Evolutionary conservation across 2,113 vertebrate species (phyloP).

Genomic region (Dasyurus viverrinus): DNA sequence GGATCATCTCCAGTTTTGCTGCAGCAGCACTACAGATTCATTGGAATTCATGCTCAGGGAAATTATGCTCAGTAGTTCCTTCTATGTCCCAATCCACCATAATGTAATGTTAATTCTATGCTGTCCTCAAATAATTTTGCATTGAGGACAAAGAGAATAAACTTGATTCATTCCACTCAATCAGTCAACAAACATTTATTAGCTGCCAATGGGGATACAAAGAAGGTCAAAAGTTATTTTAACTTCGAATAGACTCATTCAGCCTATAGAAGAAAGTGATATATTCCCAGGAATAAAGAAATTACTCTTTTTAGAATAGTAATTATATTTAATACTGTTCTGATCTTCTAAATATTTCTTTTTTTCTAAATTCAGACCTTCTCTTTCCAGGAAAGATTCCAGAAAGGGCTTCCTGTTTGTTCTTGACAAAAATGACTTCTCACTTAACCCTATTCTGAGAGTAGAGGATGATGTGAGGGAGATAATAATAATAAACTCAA

Average conservation of each 20-base stretch:
- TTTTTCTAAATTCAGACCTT: constrained; percentile 21
- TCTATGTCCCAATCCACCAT: neutral
- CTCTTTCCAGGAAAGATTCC: neutral
- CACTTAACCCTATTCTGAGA: neutral
- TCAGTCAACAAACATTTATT: neutral
- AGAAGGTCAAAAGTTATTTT: neutral
- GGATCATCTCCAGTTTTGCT: neutral
- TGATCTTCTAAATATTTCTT: neutral
- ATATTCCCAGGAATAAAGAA: neutral
- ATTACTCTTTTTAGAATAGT: neutral
- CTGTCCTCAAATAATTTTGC: neutral
- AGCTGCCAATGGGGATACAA: neutral
- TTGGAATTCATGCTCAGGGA: neutral
- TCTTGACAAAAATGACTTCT: constrained; percentile 2
- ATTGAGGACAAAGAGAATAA: neutral
- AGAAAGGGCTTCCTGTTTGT: neutral
- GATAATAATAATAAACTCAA: neutral
- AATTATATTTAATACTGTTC: neutral
- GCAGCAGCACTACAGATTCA: neutral
- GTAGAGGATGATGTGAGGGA: neutral
- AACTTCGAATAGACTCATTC: neutral
- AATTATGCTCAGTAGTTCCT: neutral
- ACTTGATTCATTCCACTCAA: neutral
- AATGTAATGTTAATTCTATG: neutral
- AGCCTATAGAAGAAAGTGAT: neutral